Percentiles rank a stretch among this genome's conserved stretches.
Evolutionary conservation across 2,113 vertebrate species (phyloP).

Genomic region (Paratilapia polleni): DNA sequence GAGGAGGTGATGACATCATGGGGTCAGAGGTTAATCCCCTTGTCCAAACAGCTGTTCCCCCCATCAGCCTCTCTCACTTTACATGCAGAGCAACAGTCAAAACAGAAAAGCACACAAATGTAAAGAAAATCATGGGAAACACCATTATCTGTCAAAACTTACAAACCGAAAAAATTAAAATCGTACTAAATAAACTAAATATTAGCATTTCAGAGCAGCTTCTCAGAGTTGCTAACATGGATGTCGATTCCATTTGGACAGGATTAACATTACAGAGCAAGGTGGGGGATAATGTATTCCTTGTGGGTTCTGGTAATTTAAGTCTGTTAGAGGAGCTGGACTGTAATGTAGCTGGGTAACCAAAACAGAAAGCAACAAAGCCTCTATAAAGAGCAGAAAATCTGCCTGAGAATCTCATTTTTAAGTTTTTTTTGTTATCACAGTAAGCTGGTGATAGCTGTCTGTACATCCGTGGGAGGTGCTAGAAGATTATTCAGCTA

Average conservation of each 20-base stretch:
- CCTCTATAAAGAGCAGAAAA: neutral
- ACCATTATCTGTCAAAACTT: neutral
- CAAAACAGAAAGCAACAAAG: slow-evolving; percentile 8
- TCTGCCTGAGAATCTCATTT: neutral
- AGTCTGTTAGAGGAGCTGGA: neutral
- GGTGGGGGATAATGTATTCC: neutral
- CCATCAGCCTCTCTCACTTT: neutral
- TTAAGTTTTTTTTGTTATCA: neutral
- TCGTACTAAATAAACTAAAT: neutral
- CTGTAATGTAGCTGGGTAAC: neutral
- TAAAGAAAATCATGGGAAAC: neutral
- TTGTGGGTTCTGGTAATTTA: neutral
- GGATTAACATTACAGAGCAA: neutral
- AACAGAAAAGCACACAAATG: neutral
- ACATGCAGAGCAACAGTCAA: neutral
- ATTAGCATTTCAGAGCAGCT: neutral
- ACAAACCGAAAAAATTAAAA: neutral
- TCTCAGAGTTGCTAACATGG: neutral
- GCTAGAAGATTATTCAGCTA: neutral
- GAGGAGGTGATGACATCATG: slow-evolving; percentile 43
- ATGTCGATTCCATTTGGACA: neutral
- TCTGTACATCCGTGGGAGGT: neutral
- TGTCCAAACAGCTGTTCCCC: slow-evolving; percentile 15
- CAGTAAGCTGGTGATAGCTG: neutral
- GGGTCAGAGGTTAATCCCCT: slow-evolving; percentile 30